Evolutionary conservation across 2,888 invertebrate species (phyloP), one percentile per base, ranked within the genome.

Genomic region (Gisinianus flammeolus): DNA sequence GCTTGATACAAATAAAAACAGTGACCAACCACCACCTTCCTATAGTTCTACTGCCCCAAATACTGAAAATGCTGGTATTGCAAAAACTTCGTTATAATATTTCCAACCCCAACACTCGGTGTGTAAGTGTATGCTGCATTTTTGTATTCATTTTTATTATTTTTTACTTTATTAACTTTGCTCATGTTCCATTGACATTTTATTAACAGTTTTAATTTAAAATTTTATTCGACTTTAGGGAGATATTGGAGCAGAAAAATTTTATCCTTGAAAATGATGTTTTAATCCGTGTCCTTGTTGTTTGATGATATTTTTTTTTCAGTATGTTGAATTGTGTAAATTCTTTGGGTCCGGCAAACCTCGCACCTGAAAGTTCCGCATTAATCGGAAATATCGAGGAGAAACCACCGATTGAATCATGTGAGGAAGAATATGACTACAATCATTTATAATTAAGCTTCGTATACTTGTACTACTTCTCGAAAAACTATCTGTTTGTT

Each of bases 311-410:
- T 62, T 1, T 19, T 66, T 26, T 35, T 73, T 62, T 92, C 92
- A 95, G 94, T 92, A 94, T 95, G 94, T 92, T 94, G 92, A 95
- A 95, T 92, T 94, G 94, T 91, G 94, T 94, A 89, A 95, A 95
- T 91, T 93, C 93, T 87, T 91, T 94, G 90, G 94, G 95, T 89
- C 94, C 93, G 87, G 94, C 93, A 90, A 91, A 94, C 89, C 94
- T 93, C 86, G 91, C 91, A 87, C 92, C 93, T 89, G 82, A 81
- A 80, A 92, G 92, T 79, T 92, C 92, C 88, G 92, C 92, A 87
- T 90, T 93, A 88, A 92, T 92, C 89, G n/a, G n/a, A n/a, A n/a
- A n/a, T n/a, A n/a, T n/a, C n/a, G 90, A 91, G 88, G 92, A 92
- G 89, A 92, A 92, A 89, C 91, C 91, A 87, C 91, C 91, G 88